Conservation (phyloP, 2,797 vertebrate genomes). For the Cossypha niveicapilla region DNA sequence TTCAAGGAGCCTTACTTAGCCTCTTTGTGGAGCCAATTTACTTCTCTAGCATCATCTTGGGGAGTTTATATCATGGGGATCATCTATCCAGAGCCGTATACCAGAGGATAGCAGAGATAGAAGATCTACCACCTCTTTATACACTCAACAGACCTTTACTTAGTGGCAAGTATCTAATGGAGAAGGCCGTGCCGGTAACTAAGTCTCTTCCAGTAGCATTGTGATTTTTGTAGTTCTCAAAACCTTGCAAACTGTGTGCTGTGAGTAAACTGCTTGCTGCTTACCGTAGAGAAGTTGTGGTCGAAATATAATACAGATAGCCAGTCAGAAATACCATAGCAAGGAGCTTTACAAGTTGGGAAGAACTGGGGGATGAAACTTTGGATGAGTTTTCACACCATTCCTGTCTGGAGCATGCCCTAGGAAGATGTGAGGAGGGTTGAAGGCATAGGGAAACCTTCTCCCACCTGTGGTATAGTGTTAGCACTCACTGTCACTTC, state of each 20-base stretch:
- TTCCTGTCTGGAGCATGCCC: neutral
- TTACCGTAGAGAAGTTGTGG: neutral
- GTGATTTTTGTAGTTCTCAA: constrained; percentile 38
- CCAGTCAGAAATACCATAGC: neutral
- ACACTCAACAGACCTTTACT: constrained; percentile 92
- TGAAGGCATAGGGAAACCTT: neutral
- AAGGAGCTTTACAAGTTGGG: neutral
- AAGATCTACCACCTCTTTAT: constrained; percentile 89
- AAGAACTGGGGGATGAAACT: neutral
- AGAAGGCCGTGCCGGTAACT: constrained; percentile 48
- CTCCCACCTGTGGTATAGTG: neutral
- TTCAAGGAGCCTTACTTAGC: constrained; percentile 95
- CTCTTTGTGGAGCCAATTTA: constrained; percentile 93
- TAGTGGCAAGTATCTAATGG: constrained; percentile 83
- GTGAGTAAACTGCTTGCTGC: constrained; percentile 52
- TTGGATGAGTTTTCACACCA: neutral
- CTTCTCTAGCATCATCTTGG: constrained; percentile 96
- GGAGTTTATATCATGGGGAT: constrained; percentile 94
- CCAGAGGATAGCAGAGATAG: constrained; percentile 92
- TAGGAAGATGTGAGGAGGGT: neutral
- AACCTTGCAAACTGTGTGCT: constrained; percentile 14
- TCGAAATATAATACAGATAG: neutral
- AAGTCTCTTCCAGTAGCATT: constrained; percentile 15
- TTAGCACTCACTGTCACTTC: neutral
- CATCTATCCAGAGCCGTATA: constrained; percentile 96